Conservation (phyloP, 1,140 invertebrate species). For the Acromyrmex heyeri region DNA sequence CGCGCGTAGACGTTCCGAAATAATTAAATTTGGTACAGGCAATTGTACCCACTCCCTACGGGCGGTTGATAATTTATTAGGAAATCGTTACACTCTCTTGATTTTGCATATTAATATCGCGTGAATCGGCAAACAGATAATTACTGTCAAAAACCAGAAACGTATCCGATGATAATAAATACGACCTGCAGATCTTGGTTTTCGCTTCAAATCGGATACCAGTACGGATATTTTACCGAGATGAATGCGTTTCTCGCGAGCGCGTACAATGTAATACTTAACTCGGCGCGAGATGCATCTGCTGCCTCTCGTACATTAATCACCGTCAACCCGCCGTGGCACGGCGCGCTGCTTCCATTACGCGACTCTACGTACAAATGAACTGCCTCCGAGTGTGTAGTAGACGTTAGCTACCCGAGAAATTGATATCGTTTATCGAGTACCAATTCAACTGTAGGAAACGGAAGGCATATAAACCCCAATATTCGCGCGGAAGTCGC, state of each 20-base stretch:
- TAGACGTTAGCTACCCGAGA: slow-evolving; percentile 21
- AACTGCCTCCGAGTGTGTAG: neutral
- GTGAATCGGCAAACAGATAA: neutral
- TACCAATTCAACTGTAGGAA: neutral
- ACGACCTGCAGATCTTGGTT: neutral
- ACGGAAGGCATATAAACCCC: neutral
- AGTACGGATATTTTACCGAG: slow-evolving; percentile 33
- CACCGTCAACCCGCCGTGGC: slow-evolving; percentile 14
- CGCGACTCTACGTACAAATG: slow-evolving; percentile 39
- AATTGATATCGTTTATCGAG: slow-evolving; percentile 46
- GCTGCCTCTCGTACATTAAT: slow-evolving; percentile 49
- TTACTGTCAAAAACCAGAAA: slow-evolving; percentile 1
- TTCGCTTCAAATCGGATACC: neutral
- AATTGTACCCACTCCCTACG: neutral
- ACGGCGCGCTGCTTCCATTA: slow-evolving; percentile 24
- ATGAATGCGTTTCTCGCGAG: slow-evolving; percentile 29
- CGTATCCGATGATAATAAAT: neutral
- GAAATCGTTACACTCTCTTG: neutral
- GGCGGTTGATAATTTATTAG: slow-evolving; percentile 10
- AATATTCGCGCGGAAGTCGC: slow-evolving; percentile 13
- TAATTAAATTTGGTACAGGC: slow-evolving; percentile 33
- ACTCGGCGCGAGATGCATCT: slow-evolving; percentile 42
- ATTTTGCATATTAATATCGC: slow-evolving; percentile 26
- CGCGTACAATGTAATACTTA: slow-evolving; percentile 52
- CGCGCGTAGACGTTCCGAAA: neutral